Evolutionary conservation across 2,797 vertebrate species (phyloP), one percentile per base, ranked within the genome.

Genomic region (Aphelocoma californica): DNA sequence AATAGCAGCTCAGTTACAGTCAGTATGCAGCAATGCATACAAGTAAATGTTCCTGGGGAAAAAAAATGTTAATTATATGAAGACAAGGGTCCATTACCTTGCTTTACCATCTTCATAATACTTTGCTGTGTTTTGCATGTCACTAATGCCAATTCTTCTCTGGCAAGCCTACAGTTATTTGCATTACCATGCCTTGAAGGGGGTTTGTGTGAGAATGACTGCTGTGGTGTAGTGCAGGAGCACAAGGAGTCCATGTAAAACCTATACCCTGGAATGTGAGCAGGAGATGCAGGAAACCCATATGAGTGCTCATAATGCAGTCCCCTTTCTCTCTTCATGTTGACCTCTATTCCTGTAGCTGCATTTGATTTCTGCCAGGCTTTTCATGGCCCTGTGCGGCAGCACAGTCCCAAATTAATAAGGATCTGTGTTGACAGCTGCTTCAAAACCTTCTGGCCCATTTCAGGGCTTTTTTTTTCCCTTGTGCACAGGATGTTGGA

Each of bases 361-460:
- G 38, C 29, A 5, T 57, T 95, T 96, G 88, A 77, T 94, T 96
- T 90, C 80, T 82, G 60, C 44, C 71, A 71, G 77, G 78, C 64
- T 89, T 88, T 86, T 87, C 50, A 4, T 51, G 79, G 69, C 66
- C 62, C 66, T 8, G 5, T 58, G 78, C 0, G 4, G 91, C 86
- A 92, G 66, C 72, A 50, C 62, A 51, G 86, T 56, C 80, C 84
- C 86, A 94, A 86, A 88, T 94, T 89, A 93, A 95, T 94, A 91
- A 74, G 70, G 58, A 71, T 82, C 74, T 81, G 29, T 74, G 61
- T 25, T 92, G 89, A 73, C 93, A 95, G 88, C 90, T 93, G 75
- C 84, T 84, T 81, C 73, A 83, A 75, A 86, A 74, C 47, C 75
- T 69, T 89, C 89, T 88, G 88, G 69, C 61, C 62, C 62, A 53